A percentile compares a stretch with the other conserved stretches of the same genome.
phyloP scores from a whole-genome alignment of 2,797 vertebrate species.

The Pygocentrus nattereri region DNA sequence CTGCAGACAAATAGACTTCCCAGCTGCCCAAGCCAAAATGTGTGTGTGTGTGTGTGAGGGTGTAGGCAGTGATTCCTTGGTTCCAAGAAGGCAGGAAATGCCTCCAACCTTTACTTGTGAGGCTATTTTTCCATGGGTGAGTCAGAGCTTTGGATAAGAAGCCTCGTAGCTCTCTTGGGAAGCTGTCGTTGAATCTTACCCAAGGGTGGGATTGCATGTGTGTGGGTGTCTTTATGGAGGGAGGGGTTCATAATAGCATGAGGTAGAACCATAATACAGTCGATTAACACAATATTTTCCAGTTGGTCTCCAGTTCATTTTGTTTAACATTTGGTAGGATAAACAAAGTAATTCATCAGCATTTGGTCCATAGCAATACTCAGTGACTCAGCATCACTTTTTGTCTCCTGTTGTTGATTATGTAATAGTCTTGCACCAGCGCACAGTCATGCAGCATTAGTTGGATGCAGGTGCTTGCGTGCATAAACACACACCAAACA shows the following conservation, averaged over 20 bases:
- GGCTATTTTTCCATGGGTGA: slow-evolving; percentile 77
- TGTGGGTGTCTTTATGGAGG: slow-evolving; percentile 43
- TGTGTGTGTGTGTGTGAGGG: slow-evolving; percentile 45
- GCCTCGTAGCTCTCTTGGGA: slow-evolving; percentile 59
- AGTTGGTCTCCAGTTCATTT: background rate
- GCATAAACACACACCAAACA: slow-evolving; percentile 12
- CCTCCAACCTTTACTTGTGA: slow-evolving; percentile 65
- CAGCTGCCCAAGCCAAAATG: slow-evolving; percentile 44
- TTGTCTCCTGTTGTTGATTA: background rate
- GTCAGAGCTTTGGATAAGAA: slow-evolving; percentile 71
- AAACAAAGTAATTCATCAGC: slow-evolving; percentile 1
- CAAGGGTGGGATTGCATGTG: slow-evolving; percentile 58
- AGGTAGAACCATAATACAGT: background rate
- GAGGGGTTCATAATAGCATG: background rate
- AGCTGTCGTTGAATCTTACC: slow-evolving; percentile 47
- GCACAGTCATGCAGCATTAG: background rate
- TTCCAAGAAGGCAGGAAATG: slow-evolving; percentile 67
- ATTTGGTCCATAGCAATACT: background rate
- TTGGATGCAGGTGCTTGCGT: slow-evolving; percentile 27
- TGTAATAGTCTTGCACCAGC: background rate
- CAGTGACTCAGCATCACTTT: slow-evolving; percentile 17
- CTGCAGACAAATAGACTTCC: slow-evolving; percentile 50
- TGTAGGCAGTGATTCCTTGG: slow-evolving; percentile 62
- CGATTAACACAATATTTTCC: background rate
- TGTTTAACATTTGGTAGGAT: background rate